Evolutionary conservation across 1,140 invertebrate species (phyloP), one percentile per base, ranked within the genome.

Genomic region (Zaprionus capensis): DNA sequence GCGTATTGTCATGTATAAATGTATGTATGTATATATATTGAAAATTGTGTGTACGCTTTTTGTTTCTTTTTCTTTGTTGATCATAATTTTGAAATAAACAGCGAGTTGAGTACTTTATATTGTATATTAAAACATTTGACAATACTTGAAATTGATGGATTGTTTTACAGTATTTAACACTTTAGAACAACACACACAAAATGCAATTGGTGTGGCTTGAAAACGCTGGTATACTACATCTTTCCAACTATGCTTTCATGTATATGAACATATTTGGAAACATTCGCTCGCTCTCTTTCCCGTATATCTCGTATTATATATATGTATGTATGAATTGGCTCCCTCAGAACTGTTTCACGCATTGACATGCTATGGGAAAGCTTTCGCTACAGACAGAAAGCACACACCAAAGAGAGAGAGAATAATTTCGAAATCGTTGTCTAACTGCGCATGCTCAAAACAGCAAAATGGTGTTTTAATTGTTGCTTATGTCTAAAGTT

Each of bases 151-250:
- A 15, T 15, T 5, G 0, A 44, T 44, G 5, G 20, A 22, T 22
- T 12, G 9, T 51, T 51, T n/a, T 51, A 24, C 12, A 51, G 46
- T 2, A 28, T 62, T 70, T 22, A 56, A 51, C 41, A 51, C 15
- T 58, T 34, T 24, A 26, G 24, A 24, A 24, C 24, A 41, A 59
- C 20, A 64, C 24, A 51, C 58, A 70, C 46, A 22, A 12, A 34
- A 55, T 53, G 36, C 46, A 41, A 38, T 55, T 63, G 55, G 46
- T 82, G 51, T 58, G 58, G 31, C 67, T 76, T 68, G 51, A 70
- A 59, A 76, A 57, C 76, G 68, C 63, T 85, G 56, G 69, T 77
- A 80, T 74, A 86, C 70, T 74, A 74, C 69, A 74, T 73, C 22
- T 71, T 69, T 38, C 15, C 9, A 51, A 22, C 46, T 51, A 22